Base-by-base conservation (phyloP, 2,888 invertebrate species). In the Harpalus rubripes region DNA sequence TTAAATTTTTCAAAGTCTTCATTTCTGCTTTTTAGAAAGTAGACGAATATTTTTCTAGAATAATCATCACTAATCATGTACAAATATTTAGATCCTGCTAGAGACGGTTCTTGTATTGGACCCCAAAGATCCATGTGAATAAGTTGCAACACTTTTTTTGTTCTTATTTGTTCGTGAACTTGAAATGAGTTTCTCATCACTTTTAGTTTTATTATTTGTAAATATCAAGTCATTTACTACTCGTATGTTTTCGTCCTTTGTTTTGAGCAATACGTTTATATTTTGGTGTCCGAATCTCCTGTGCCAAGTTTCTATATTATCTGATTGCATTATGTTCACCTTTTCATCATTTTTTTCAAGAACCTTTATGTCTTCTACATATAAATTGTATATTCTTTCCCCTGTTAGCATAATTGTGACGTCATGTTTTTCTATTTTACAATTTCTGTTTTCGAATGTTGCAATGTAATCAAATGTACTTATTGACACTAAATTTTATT, bases 291-390 rank as follows among this genome's bases (percentile, higher is more conserved):
- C 74, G 2, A 3, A 56, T 56, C 56, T n/a, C 56, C 78, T 56
- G 16, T 78, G 52, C 52, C 58, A 79, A 15, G 12, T 22, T 22
- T 79, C 15, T n/a, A 0, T 0, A 12, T 79, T 15, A 0, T n/a
- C 6, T 16, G n/a, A 18, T 12, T 76, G 41, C 22, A 12, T 15
- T n/a, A 10, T 7, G 3, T 52, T n/a, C 56, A 7, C 7, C 1
- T 18, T 22, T 18, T 63, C 6, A 1, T 0, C 26, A 6, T 7
- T n/a, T 15, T 22, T 10, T 63, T 63, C 61, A 16, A 80, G 3
- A 6, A 32, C 61, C 41, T 81, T 61, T 8, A 41, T 61, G 41
- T 63, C 63, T n/a, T 39, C 32, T 18, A 41, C 81, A 10, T 52
- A 52, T 52, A 52, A 52, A 4, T 52, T 52, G 4, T 52, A 0